Percentiles rank a stretch among this genome's conserved stretches.
These are phyloP conservation scores for Tiaroga cobitis DNA, from an alignment of 2,797 vertebrate species.

Conservation along the genomic window DNA sequence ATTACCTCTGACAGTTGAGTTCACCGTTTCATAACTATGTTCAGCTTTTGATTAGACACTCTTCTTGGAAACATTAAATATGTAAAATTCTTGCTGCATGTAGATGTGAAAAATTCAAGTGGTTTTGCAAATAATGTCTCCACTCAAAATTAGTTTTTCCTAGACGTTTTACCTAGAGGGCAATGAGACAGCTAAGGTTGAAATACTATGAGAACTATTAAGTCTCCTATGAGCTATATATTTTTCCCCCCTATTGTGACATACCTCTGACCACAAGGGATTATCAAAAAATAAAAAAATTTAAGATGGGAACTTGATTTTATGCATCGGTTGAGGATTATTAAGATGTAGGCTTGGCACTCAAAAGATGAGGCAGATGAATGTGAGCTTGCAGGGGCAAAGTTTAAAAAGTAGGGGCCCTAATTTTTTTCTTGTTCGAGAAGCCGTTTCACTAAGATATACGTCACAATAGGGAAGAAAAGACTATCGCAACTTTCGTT, in stretches of 20 bases:
- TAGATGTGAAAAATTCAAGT: background rate
- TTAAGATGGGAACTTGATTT: background rate
- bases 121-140: background rate
- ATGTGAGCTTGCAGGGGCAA: background rate
- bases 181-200: background rate
- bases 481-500: background rate
- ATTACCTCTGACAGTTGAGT: conserved; percentile 23
- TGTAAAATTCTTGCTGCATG: background rate
- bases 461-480: background rate
- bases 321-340: background rate
- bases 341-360: background rate
- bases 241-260: background rate
- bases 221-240: background rate
- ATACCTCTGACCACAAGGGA: background rate
- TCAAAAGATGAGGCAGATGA: background rate
- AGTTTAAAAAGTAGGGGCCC: background rate
- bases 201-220: background rate
- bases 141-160: background rate
- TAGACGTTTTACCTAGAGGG: background rate
- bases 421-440: background rate
- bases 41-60: conserved; percentile 1
- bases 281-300: background rate
- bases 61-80: conserved; percentile 10
- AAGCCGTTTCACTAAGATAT: background rate
- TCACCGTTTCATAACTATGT: conserved; percentile 15